Conservation (phyloP, 2,113 vertebrate species). For the Corydoras sp. region DNA sequence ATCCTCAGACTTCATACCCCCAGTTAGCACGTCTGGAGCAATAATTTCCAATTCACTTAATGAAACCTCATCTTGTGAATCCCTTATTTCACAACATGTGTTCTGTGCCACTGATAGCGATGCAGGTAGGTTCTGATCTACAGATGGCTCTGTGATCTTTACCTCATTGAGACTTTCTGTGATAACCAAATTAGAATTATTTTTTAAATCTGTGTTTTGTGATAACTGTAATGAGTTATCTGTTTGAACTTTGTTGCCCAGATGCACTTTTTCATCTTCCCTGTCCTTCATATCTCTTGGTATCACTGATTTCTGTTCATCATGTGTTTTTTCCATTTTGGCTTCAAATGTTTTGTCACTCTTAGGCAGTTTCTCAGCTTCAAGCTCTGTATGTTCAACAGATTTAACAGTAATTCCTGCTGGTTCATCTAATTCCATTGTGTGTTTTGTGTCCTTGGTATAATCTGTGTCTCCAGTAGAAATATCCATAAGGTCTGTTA, state of each 20-base stretch:
- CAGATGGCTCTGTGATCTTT: constrained; percentile 28
- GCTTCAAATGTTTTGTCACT: constrained; percentile 32
- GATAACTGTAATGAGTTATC: no score
- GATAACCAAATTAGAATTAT: no score
- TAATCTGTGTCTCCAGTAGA: neutral
- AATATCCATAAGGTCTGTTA: neutral
- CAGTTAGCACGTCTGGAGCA: no score
- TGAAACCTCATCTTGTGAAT: constrained; percentile 30
- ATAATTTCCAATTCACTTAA: constrained; percentile 11
- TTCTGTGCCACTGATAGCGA: constrained; percentile 32
- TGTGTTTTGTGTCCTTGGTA: neutral
- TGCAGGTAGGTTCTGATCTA: constrained; percentile 37
- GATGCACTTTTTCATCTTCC: constrained; percentile 9
- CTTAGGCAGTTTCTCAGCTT: constrained; percentile 26
- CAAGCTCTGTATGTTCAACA: constrained; percentile 9
- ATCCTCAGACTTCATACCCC: no score
- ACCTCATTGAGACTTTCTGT: neutral
- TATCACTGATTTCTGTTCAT: neutral
- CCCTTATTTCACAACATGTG: constrained; percentile 29
- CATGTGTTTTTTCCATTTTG: constrained; percentile 30
- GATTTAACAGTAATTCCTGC: neutral
- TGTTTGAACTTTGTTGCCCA: neutral
- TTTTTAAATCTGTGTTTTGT: no score
- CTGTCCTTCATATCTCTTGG: constrained; percentile 33
- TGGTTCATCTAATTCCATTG: no score